These are phyloP conservation scores for Drosophila kanekoi DNA, from an alignment of 2,888 invertebrate species.

Conservation along the genomic window DNA sequence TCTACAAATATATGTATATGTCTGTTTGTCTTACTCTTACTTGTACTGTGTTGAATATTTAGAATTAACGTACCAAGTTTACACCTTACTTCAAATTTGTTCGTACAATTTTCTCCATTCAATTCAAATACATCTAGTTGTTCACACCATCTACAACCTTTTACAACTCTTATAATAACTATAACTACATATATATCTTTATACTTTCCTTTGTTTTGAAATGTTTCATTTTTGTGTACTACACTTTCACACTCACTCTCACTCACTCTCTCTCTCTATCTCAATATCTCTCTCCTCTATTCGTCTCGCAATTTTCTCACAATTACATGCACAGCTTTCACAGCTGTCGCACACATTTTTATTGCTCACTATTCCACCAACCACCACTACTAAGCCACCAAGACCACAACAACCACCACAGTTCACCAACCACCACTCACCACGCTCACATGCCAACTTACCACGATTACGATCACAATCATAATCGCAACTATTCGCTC, in stretches of 20 bases:
- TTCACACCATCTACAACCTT: slow-evolving; percentile 64
- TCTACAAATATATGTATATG: slow-evolving; percentile 42
- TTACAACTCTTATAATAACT: slow-evolving; percentile 42
- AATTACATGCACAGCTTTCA: slow-evolving; percentile 56
- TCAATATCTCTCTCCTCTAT: slow-evolving; percentile 28
- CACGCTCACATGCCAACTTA: slow-evolving; percentile 30
- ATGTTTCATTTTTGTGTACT: slow-evolving; percentile 53
- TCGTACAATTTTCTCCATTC: slow-evolving; percentile 67
- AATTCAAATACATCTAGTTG: slow-evolving; percentile 72
- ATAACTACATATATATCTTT: slow-evolving; percentile 54
- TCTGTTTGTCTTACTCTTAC: slow-evolving; percentile 63
- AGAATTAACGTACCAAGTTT: slow-evolving; percentile 64
- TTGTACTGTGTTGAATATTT: slow-evolving; percentile 76
- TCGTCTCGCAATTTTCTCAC: slow-evolving; percentile 53
- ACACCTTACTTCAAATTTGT: slow-evolving; percentile 63
- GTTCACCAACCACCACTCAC: slow-evolving; percentile 18
- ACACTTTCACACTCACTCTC: slow-evolving; percentile 59
- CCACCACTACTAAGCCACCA: slow-evolving; percentile 13
- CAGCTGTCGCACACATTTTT: slow-evolving; percentile 61
- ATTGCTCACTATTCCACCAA: slow-evolving; percentile 57
- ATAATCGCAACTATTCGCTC: slow-evolving; percentile 37
- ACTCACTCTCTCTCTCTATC: slow-evolving; percentile 31
- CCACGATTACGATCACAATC: slow-evolving; percentile 49
- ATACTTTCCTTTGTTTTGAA: slow-evolving; percentile 21
- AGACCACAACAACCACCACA: slow-evolving; percentile 22